Base-by-base conservation (phyloP, 1,140 invertebrate species). In the Camponotus floridanus region DNA sequence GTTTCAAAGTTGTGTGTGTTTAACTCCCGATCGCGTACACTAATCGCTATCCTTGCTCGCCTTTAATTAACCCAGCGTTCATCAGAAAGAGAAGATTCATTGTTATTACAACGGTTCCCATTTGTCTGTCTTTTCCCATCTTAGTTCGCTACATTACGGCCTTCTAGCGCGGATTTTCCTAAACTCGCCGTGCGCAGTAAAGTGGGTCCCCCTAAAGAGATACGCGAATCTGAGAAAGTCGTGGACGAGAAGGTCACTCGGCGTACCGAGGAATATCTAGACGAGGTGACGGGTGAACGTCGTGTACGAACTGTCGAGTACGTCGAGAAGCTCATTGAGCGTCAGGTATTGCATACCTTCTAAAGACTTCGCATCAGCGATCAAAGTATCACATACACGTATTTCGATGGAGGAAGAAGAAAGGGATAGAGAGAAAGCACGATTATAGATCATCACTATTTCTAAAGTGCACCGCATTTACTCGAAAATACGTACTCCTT, bases 321-420 rank as follows among this genome's bases (percentile, higher is more conserved):
- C 96, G 97, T 98, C 95, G 98, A 99, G 96, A 98, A 98, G 96
- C 97, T 98, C 94, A 98, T 99, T 95, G 98, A 99, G 95, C 98
- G 97, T 96, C 98, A 99, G 98, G 98, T 98, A 98, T 94, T 94
- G 26, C 26, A 91, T 90, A 62, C 79, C 48, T 86, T 61, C 51
- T 80, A 86, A 86, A 79, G 48, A 88, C 64, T 79, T 90, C 57
- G 86, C 86, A 90, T 26, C 61, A 90, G 68, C 76, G 65, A 45
- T 73, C 76, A 51, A 87, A 80, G 57, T 79, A 86, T 42, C 68
- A 33, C 59, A 73, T 79, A 55, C 48, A 57, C 9, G n/a, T 33
- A 79, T 55, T 51, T 51, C 48, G 4, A 18, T 51, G 48, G 48
- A 51, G 15, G 15, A 51, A 45, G 18, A 79, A 55, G n/a, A 55